Base-by-base conservation (phyloP, 1,140 invertebrate genomes). In the Drosophila murphyi region DNA sequence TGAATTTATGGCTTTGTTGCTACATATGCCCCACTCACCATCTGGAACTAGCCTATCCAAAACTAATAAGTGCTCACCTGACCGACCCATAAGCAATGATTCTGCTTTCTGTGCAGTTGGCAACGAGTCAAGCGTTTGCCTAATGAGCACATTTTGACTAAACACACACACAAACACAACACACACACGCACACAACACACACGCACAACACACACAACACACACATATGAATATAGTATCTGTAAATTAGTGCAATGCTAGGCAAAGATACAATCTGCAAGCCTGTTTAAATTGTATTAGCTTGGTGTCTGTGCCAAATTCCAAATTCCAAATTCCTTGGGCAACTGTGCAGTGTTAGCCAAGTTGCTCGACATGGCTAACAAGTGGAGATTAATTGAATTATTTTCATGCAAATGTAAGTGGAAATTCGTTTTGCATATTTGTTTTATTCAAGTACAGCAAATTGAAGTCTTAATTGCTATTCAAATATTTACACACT, bases 171-270 rank as follows among this genome's bases (percentile, higher is more conserved):
- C 29, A 60, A 20, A 32, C 47, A 35, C 51, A 20, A n/a, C 10
- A 43, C 39, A 8, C 10, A 43, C 47, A 41, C 29, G 39, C 50
- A 12, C 43, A 57, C 12, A 35, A 20, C 20, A 20, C 20, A n/a
- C 10, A 43, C 39, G 3, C 10, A 43, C 41, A 37, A 37, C 43
- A 57, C 12, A 35, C 50, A 32, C 51, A 10, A 35, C 31, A 32
- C 4, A 35, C 20, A 35, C 20, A 39, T 43, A 51, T 29, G 3
- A 10, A 3, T 34, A 47, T 37, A 8, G 0, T 52, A 35, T 35
- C 31, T 61, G 45, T 37, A 52, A 69, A 69, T 69, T 69, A 41
- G 65, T 52, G 39, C 43, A 60, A 69, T 61, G 57, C 34, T 41
- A 51, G 47, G 54, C n/a, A 50, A 39, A 47, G 45, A 60, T 60